Evolutionary conservation across 2,113 vertebrate species (phyloP).

Genomic region (Platysternon megacephalum): DNA sequence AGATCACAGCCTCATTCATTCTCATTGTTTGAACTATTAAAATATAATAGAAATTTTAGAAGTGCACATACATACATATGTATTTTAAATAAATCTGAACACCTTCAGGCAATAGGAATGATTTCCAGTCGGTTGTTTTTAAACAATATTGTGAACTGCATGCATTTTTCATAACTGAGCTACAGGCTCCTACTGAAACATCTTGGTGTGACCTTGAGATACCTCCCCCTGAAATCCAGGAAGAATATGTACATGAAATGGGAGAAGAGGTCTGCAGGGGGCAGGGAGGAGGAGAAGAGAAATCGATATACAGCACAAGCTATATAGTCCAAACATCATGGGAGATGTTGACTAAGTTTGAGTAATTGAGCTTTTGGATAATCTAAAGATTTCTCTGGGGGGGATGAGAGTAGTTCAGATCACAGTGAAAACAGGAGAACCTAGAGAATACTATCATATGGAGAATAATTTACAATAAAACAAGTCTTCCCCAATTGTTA

Average conservation of each 20-base stretch:
- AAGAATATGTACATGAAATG: slow-evolving; percentile 14
- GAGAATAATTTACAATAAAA: slow-evolving; percentile 14
- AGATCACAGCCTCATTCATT: slow-evolving; percentile 60
- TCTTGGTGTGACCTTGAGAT: slow-evolving; percentile 45
- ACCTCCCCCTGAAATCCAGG: slow-evolving; percentile 11
- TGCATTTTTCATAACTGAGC: slow-evolving; percentile 29
- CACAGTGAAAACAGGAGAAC: neutral
- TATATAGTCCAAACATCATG: neutral
- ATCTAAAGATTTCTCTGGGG: neutral
- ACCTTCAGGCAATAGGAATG: neutral
- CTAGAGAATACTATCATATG: neutral
- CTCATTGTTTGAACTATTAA: slow-evolving; percentile 39
- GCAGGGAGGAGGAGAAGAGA: slow-evolving; percentile 9
- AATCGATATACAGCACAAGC: neutral
- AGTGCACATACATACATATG: neutral
- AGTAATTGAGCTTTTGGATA: slow-evolving; percentile 2
- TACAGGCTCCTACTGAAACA: neutral
- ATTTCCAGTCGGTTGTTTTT: slow-evolving; percentile 31
- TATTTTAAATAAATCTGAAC: neutral
- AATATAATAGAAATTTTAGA: slow-evolving; percentile 1
- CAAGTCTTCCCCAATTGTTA: neutral
- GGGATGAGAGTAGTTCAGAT: neutral
- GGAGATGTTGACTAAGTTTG: slow-evolving; percentile 18
- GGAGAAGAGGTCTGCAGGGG: neutral
- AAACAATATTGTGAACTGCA: slow-evolving; percentile 24